Base-by-base conservation (phyloP, 2,113 vertebrate genomes). In the Polypterus bichir region DNA sequence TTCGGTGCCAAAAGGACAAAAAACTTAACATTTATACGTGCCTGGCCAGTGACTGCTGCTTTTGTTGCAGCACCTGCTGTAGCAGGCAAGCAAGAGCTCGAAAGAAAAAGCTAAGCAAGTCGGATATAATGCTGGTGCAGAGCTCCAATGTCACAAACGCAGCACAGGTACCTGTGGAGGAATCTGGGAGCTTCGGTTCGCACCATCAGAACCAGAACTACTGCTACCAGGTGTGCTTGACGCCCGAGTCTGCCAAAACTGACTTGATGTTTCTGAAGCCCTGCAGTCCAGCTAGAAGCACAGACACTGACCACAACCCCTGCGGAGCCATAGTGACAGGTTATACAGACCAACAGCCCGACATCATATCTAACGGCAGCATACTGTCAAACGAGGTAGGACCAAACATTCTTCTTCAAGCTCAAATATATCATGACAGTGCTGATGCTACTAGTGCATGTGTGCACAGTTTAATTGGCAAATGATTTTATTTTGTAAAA, bases 201-300 rank as follows among this genome's bases (percentile, higher is more conserved):
- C 91, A 92, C 65, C 92, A 93, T 70, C 93, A 91, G 75, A 94
- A 88, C 74, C 94, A 98, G 85, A 98, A 97, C 77, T 98, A 96
- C 79, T 98, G 95, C 77, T 98, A 98, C 79, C 95, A 98, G 83
- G 95, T 98, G 74, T 98, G 94, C 86, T 89, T 98, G 76, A 96
- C 94, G 7, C 95, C 95, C 1, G 94, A 98, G 81, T 97, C 95
- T 27, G 95, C 95, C 76, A 98, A 97, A 83, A 98, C 95, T 54
- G 95, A 97, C 74, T 83, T 98, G 77, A 94, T 98, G 93, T 98
- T 98, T 86, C 89, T 98, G 51, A 97, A 98, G 76, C 92, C 95
- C 59, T 89, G 94, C 72, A 97, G 93, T 76, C 90, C 94, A 7
- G 87, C 93, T 64, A 83, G 93, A 75, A 93, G 89, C 74, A 80